phyloP scores from a whole-genome alignment of 2,797 vertebrate genomes.

The Florisuga fusca region DNA sequence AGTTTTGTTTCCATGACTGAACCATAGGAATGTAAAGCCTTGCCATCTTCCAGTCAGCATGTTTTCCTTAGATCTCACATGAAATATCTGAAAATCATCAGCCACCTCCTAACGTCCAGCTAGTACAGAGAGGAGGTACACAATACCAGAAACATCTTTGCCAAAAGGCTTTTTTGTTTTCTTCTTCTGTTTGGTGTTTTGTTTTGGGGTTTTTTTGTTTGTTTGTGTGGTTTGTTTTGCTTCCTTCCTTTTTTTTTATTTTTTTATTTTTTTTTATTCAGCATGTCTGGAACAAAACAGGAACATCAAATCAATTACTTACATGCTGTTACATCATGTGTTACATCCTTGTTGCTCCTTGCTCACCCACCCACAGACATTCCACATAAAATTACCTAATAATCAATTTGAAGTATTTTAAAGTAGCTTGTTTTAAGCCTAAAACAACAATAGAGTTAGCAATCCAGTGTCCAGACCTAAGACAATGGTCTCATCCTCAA shows the following conservation, averaged over 20 bases:
- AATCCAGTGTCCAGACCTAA: not conserved
- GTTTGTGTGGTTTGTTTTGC: too few relatives aligned
- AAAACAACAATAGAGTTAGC: not conserved
- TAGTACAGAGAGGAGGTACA: not conserved
- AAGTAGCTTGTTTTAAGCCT: not conserved
- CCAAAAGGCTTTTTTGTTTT: not conserved
- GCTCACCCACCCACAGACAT: not conserved
- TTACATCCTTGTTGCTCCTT: not conserved
- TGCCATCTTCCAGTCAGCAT: slow-evolving; percentile 56
- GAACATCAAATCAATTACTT: not conserved
- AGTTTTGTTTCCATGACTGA: slow-evolving; percentile 78
- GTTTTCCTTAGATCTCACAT: slow-evolving; percentile 52
- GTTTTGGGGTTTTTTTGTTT: too few relatives aligned
- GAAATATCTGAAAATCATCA: slow-evolving; percentile 26
- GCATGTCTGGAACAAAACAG: not conserved
- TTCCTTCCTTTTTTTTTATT: not conserved
- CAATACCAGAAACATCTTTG: not conserved
- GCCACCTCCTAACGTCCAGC: not conserved
- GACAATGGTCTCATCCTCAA: not conserved
- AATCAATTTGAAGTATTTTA: slow-evolving; percentile 5
- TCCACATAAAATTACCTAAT: slow-evolving; percentile 14
- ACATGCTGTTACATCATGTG: not conserved
- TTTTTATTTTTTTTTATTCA: not conserved
- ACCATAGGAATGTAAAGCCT: slow-evolving; percentile 76
- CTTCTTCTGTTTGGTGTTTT: not conserved